Percentiles rank a stretch among this genome's conserved stretches.
Conservation (phyloP, 2,888 invertebrate species). For the Chymomyza fuscimana region DNA sequence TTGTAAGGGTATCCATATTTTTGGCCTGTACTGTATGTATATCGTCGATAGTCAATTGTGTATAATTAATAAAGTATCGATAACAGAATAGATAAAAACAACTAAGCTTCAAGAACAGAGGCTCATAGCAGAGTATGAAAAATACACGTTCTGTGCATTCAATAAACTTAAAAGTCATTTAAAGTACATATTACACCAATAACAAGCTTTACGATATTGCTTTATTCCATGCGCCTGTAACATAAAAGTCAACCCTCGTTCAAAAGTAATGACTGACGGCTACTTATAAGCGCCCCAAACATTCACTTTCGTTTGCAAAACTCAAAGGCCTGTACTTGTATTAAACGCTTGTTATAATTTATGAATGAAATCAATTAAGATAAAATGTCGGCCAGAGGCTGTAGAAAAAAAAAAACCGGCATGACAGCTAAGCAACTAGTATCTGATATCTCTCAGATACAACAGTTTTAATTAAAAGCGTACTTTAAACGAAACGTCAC, state of each 20-base stretch:
- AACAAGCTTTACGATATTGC: no score
- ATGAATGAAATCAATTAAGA: conserved; percentile 71
- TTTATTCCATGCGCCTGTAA: no score
- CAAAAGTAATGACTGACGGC: background rate
- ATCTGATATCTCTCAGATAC: conserved; percentile 19
- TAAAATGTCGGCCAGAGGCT: conserved; percentile 27
- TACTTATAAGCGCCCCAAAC: background rate
- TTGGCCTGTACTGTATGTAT: no score
- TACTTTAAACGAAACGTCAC: conserved; percentile 22
- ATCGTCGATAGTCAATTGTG: no score
- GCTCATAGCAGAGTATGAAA: no score
- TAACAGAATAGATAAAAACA: no score
- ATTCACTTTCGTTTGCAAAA: background rate
- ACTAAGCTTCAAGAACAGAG: no score
- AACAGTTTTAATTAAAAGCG: conserved; percentile 57
- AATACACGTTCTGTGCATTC: no score
- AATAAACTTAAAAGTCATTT: no score
- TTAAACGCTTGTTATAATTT: conserved; percentile 37
- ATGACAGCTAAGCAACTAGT: conserved; percentile 8
- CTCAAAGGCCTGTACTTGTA: background rate
- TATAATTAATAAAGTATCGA: no score
- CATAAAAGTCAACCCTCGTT: background rate
- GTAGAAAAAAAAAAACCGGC: conserved; percentile 31
- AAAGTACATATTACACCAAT: no score
- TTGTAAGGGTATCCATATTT: no score